These are phyloP conservation scores for Gastracanthus pulcherrimus DNA, from an alignment of 2,888 invertebrate genomes.

Conservation along the genomic window DNA sequence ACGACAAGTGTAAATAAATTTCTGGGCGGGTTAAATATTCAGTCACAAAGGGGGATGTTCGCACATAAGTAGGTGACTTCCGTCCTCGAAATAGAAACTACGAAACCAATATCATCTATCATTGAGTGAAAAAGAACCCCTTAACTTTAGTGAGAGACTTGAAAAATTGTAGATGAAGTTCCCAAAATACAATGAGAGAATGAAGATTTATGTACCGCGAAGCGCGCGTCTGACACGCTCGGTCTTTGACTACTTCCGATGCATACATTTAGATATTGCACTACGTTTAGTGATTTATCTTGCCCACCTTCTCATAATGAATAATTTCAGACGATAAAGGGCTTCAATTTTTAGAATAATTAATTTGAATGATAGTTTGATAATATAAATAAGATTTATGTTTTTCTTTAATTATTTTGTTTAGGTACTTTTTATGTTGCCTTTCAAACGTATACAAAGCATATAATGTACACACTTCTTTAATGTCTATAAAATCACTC, in stretches of 20 bases:
- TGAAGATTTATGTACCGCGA: constrained; percentile 4
- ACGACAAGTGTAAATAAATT: background rate
- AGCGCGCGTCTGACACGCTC: background rate
- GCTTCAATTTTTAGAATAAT: no score
- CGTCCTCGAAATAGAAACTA: constrained; percentile 12
- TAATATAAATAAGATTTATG: no score
- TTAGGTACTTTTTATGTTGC: no score
- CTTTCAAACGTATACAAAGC: no score
- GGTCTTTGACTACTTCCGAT: background rate
- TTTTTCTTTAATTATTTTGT: no score
- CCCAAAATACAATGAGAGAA: constrained; percentile 22
- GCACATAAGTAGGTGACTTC: constrained; percentile 6
- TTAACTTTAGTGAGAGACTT: background rate
- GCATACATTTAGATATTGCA: no score
- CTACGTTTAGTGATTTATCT: background rate
- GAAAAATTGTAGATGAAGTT: background rate
- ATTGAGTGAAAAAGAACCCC: background rate
- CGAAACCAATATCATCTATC: constrained; percentile 6
- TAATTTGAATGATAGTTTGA: no score
- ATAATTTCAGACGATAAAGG: background rate
- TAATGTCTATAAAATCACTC: no score
- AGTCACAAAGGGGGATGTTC: background rate
- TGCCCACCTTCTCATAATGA: no score
- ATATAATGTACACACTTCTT: no score
- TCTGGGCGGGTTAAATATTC: background rate